Evolutionary conservation across 2,888 invertebrate species (phyloP), one percentile per base, ranked within the genome.

Genomic region (Campaea margaritaria): DNA sequence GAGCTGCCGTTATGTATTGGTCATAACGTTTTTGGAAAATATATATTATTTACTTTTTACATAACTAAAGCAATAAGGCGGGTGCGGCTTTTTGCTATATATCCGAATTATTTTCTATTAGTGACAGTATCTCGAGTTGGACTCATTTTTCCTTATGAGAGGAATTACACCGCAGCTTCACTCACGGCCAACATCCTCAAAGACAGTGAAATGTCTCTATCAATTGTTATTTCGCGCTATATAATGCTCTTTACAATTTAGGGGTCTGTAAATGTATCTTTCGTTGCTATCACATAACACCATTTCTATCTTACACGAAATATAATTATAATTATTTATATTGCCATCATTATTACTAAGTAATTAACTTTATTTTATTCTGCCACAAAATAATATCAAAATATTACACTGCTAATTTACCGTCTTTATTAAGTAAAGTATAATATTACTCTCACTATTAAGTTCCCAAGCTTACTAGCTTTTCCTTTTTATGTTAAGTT

Each of bases 381-480:
- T 13, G 36, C 16, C 47, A 47, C 13, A 21, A 47, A 38, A 43
- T 36, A 4, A 47, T 38, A 47, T 38, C 27, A 48, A 48, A 39
- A 48, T 39, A 39, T 13, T 38, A 36, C 8, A 31, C 28, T 12
- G 13, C n/a, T n/a, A n/a, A n/a, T n/a, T 44, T 44, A 36, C 21
- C 36, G 12, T 11, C 11, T 34, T 27, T 28, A 13, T 43, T 43
- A 28, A 27, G 0, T 10, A 5, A 42, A 7, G 7, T 27, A 12
- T 16, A n/a, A 16, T 27, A n/a, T 39, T 31, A 50, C 16, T 56
- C 39, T 57, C 49, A 57, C 50, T 59, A 16, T 44, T 38, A 38
- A 28, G 42, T 39, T 43, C 55, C 13, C 14, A 58, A 61, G 59
- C 45, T 38, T 50, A 14, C 14, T 62, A 58, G 51, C 54, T 57